Percentiles rank a stretch among this genome's conserved stretches.
Conservation (phyloP, 2,888 invertebrate genomes). For the Tipula vernalis region DNA sequence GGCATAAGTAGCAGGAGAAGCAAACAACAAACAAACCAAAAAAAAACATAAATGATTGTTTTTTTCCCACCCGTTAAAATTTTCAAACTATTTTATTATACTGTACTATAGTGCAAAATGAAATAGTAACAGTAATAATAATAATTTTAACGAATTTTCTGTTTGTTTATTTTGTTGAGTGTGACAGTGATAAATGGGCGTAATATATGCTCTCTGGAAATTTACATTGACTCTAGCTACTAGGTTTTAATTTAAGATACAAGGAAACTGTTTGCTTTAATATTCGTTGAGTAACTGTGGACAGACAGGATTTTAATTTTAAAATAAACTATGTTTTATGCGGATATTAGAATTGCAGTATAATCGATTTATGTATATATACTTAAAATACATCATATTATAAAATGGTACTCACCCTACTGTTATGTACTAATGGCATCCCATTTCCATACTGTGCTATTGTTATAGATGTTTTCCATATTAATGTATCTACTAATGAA, state of each 20-base stretch:
- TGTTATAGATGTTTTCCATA: conserved; percentile 40
- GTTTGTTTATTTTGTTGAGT: not conserved
- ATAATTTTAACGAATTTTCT: not conserved
- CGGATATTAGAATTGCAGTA: not conserved
- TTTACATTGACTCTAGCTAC: not conserved
- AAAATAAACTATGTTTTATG: not conserved
- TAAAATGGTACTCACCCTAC: conserved; percentile 28
- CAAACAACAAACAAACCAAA: not conserved
- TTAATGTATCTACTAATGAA: conserved; percentile 48
- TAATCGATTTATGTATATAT: not conserved
- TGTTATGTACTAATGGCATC: conserved; percentile 35
- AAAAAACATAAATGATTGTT: not conserved
- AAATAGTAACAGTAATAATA: not conserved
- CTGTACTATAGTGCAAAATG: not conserved
- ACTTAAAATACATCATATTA: not conserved
- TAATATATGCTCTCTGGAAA: not conserved
- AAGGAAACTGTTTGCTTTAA: not conserved
- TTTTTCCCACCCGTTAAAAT: not conserved
- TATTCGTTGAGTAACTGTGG: not conserved
- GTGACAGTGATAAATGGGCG: not conserved
- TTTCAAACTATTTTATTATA: not conserved
- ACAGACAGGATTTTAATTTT: not conserved
- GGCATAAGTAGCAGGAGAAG: not conserved
- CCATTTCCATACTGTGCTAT: conserved; percentile 37
- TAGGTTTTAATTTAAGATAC: not conserved